Conservation (phyloP, 2,113 vertebrate genomes). For the Perca flavescens region DNA sequence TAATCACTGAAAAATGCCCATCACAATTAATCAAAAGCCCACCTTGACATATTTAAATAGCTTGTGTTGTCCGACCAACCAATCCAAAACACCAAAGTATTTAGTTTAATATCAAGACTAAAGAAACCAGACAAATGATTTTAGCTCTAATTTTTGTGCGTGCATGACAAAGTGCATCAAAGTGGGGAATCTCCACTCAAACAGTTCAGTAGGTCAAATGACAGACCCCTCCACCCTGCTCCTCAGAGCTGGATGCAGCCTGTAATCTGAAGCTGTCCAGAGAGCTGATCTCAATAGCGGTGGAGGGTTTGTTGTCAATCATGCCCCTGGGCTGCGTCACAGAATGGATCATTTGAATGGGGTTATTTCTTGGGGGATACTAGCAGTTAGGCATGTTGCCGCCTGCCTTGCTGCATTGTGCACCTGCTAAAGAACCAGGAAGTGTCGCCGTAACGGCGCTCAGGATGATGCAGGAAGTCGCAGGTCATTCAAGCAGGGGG, state of each 20-base stretch:
- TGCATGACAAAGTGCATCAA: neutral
- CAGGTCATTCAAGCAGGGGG: neutral
- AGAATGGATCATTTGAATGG: conserved; percentile 67
- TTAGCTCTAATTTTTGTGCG: neutral
- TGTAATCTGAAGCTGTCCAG: conserved; percentile 69
- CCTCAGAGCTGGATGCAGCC: conserved; percentile 37
- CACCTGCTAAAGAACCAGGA: conserved; percentile 68
- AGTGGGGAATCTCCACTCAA: neutral
- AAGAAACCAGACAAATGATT: neutral
- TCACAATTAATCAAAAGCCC: too few relatives aligned
- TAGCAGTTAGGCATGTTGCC: conserved; percentile 36
- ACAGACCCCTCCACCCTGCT: conserved; percentile 38
- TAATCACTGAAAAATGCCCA: too few relatives aligned
- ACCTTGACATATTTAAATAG: neutral
- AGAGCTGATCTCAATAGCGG: conserved; percentile 76
- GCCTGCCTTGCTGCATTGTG: conserved; percentile 55
- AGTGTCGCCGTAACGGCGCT: conserved; percentile 7
- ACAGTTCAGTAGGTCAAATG: conserved; percentile 35
- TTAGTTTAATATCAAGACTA: neutral
- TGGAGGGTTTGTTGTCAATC: conserved; percentile 15
- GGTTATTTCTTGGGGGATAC: conserved; percentile 50
- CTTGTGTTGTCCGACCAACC: neutral
- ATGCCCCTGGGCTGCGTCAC: conserved; percentile 49
- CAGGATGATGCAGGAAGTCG: conserved; percentile 44
- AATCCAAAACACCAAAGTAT: neutral